phyloP scores from a whole-genome alignment of 2,797 vertebrate genomes.

The Brachyrhaphis roseni region DNA sequence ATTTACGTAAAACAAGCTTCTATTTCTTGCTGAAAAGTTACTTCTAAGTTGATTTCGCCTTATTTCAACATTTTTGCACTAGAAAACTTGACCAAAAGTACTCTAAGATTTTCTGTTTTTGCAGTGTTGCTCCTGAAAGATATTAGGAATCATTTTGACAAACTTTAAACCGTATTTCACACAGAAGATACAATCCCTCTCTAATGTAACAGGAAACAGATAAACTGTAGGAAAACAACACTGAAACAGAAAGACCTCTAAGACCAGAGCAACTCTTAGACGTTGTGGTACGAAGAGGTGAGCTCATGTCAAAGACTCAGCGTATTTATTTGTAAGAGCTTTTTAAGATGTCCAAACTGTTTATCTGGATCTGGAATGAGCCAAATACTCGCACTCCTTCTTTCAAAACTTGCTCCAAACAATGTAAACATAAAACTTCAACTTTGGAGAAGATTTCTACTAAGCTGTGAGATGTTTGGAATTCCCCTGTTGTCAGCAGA shows the following conservation, averaged over 20 bases:
- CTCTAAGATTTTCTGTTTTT: no score
- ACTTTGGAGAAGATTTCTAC: slow-evolving; percentile 49
- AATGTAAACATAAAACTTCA: slow-evolving; percentile 51
- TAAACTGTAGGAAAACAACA: slow-evolving; percentile 41
- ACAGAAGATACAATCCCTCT: slow-evolving; percentile 10
- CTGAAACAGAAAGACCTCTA: slow-evolving; percentile 35
- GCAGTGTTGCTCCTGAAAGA: slow-evolving; percentile 21
- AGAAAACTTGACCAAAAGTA: no score
- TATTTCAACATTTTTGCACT: no score
- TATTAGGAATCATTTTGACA: slow-evolving; percentile 39
- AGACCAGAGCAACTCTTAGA: slow-evolving; percentile 29
- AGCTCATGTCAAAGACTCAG: slow-evolving; percentile 38
- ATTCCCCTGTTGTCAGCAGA: slow-evolving; percentile 48
- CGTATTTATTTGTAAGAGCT: slow-evolving; percentile 37
- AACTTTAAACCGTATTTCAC: slow-evolving; percentile 34
- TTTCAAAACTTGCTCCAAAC: slow-evolving; percentile 52
- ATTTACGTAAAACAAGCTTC: no score
- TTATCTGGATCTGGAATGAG: slow-evolving; percentile 55
- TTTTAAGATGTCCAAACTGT: slow-evolving; percentile 67
- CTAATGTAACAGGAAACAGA: slow-evolving; percentile 25
- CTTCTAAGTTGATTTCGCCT: no score
- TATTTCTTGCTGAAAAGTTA: no score
- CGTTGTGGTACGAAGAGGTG: slow-evolving; percentile 25
- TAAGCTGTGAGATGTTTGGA: slow-evolving; percentile 51
- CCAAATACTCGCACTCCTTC: slow-evolving; percentile 54